A percentile compares a stretch with the other conserved stretches of the same genome.
Conservation (phyloP, 2,113 vertebrate species). For the Hippocampus barbouri region DNA sequence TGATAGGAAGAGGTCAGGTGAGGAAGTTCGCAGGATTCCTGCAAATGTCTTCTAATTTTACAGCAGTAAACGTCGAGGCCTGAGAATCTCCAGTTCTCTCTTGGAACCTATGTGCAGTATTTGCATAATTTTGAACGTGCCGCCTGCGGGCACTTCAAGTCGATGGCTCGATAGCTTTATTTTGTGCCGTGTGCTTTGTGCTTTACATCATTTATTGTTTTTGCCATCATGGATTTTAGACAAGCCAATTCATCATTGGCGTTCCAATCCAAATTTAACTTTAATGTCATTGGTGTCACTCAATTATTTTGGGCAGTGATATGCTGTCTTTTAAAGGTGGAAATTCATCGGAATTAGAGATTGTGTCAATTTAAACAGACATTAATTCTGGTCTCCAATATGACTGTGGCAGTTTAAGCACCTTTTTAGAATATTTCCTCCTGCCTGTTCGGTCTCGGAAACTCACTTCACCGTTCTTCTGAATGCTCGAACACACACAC, state of each 20-base stretch:
- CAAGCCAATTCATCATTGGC: conserved; percentile 3
- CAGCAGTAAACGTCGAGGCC: conserved; percentile 47
- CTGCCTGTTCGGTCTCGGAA: conserved; percentile 63
- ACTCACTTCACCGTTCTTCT: conserved; percentile 34
- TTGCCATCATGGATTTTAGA: conserved; percentile 22
- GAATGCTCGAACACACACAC: conserved; percentile 13
- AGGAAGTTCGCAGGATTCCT: conserved; percentile 40
- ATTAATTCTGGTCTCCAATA: conserved; percentile 1
- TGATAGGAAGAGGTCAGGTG: conserved; percentile 15
- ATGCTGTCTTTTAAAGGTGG: conserved; percentile 17
- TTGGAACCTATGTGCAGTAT: not conserved
- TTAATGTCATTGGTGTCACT: conserved; percentile 33
- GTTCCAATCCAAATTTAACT: not conserved
- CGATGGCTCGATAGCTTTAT: conserved; percentile 7
- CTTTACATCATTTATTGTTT: conserved; percentile 21
- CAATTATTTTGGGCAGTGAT: conserved; percentile 19
- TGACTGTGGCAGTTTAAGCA: conserved; percentile 46
- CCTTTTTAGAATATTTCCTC: conserved; percentile 48
- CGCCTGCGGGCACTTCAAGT: not conserved
- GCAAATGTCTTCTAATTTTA: not conserved
- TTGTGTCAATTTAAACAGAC: not conserved
- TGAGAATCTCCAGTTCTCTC: conserved; percentile 35
- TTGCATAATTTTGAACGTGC: conserved; percentile 8
- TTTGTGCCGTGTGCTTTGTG: conserved; percentile 43
- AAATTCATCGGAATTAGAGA: conserved; percentile 5